A percentile compares a stretch with the other conserved stretches of the same genome.
Evolutionary conservation across 2,888 invertebrate species (phyloP).

Genomic region (Desoria tigrina): DNA sequence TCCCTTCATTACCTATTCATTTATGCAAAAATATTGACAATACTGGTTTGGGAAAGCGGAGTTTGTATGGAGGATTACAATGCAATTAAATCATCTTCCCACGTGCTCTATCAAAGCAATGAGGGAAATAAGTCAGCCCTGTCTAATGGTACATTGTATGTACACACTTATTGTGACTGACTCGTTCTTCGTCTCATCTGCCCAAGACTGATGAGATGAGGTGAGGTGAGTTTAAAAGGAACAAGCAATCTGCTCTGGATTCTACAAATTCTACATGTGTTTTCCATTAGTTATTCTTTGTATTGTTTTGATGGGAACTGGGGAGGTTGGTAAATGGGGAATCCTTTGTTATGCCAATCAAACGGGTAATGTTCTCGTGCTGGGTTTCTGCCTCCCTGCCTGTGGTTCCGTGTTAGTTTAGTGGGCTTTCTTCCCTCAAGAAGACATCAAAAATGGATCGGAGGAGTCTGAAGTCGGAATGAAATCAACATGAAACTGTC

Average conservation of each 20-base stretch:
- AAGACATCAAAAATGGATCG: too few species aligned
- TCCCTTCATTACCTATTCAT: conserved; percentile 8
- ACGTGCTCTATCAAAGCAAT: conserved; percentile 1
- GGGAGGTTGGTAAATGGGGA: neutral
- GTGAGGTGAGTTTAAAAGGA: neutral
- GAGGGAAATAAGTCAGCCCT: neutral
- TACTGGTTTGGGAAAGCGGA: neutral
- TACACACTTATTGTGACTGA: too few species aligned
- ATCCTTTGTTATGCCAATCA: conserved; percentile 17
- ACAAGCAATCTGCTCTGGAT: too few species aligned
- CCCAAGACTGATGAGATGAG: neutral
- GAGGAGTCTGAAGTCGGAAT: too few species aligned
- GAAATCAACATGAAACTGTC: too few species aligned
- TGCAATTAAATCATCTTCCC: neutral
- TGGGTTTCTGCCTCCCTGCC: too few species aligned
- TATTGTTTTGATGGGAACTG: neutral
- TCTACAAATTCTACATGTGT: conserved; percentile 17
- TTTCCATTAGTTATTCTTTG: conserved; percentile 12
- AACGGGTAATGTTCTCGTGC: neutral
- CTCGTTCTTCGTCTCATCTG: too few species aligned
- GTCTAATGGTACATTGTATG: too few species aligned
- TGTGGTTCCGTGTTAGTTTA: too few species aligned
- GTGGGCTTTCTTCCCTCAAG: too few species aligned
- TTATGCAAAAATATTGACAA: conserved; percentile 1
- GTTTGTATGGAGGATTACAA: neutral